phyloP scores from a whole-genome alignment of 2,113 vertebrate species.

The Dicaeum eximium region DNA sequence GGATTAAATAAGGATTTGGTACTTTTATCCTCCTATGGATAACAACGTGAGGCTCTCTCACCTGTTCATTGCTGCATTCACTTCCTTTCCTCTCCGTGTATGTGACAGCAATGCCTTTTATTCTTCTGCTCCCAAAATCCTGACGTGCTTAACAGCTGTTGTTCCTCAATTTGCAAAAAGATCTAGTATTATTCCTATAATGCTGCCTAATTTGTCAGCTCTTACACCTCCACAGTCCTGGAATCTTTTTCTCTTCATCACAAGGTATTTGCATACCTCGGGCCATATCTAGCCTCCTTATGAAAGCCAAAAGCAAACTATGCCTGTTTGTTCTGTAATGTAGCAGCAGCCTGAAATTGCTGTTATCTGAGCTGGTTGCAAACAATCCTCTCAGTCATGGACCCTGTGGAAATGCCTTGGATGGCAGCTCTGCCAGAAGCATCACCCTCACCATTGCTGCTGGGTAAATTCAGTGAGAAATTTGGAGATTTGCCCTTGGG shows the following conservation, averaged over 20 bases:
- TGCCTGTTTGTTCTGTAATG: background rate
- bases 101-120: background rate
- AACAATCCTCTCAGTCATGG: background rate
- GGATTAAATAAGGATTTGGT: slow-evolving; percentile 57
- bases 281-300: background rate
- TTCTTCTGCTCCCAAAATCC: background rate
- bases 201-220: background rate
- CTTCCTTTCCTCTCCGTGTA: background rate
- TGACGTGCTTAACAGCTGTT: slow-evolving; percentile 18
- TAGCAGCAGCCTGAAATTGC: background rate
- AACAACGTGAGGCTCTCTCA: background rate
- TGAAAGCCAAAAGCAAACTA: background rate
- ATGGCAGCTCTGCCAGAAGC: background rate
- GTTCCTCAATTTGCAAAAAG: slow-evolving; percentile 33
- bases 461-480: background rate
- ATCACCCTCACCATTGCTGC: background rate
- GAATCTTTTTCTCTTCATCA: slow-evolving; percentile 15
- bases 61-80: background rate
- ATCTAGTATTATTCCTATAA: slow-evolving; percentile 4
- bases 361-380: background rate
- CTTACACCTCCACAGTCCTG: background rate
- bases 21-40: slow-evolving; percentile 17
- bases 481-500: background rate
- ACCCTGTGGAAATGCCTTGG: background rate
- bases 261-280: slow-evolving; percentile 20